Base-by-base conservation (phyloP, 2,888 invertebrate genomes). In the Melipona beecheii region DNA sequence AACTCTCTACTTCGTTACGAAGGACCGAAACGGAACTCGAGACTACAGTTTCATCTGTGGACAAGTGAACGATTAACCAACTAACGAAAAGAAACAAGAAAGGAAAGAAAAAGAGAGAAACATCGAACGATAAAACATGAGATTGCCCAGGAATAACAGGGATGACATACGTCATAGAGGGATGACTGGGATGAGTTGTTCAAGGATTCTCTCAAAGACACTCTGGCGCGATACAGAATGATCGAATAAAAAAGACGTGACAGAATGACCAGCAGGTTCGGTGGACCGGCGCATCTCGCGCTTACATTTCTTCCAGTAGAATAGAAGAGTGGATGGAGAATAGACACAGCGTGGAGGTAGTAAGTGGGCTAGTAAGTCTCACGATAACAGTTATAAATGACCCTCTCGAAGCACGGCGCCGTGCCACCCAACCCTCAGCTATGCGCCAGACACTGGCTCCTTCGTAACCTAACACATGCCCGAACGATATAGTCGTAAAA, bases 341-440 rank as follows among this genome's bases (percentile, higher is more conserved):
- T 83, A 88, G 90, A 90, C 89, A 90, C 87, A 87, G 90, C 68
- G n/a, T n/a, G 81, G 87, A 88, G 80, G 89, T 91, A 89, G 91
- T 90, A 90, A 90, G 90, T 90, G 90, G 91, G 91, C 90, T 90
- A 91, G 90, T 90, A 90, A 91, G 90, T 90, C 90, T 91, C 89
- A 73, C 90, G 90, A 91, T 91, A 90, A 90, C 90, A 91, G 90
- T 90, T 90, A 90, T 90, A 90, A 90, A 90, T 89, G 90, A 90
- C 91, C 90, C 90, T 90, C 90, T 90, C 90, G 91, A 89, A 91
- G 83, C 84, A 71, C 87, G 91, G 90, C 90, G 90, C 90, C 90
- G 86, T 77, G 87, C 82, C 89, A 84, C 78, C 89, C 87, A 85
- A 86, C 90, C 89, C 87, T 83, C 84, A 84, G 76, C 89, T 69